phyloP scores from a whole-genome alignment of 1,140 invertebrate species.

The Drosophila mauritiana region DNA sequence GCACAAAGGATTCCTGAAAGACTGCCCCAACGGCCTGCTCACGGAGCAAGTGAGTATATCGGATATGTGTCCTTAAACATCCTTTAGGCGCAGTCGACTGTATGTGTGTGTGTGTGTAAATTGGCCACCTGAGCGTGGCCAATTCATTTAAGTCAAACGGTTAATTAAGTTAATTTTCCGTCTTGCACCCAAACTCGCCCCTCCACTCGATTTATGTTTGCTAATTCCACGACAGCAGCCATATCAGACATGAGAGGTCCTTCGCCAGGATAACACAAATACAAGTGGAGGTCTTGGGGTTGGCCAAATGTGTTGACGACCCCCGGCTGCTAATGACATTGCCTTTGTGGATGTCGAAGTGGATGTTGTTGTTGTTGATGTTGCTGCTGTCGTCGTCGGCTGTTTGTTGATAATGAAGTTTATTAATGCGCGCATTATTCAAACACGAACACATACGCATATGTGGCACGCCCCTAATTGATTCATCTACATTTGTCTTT shows the following conservation, averaged over 20 bases:
- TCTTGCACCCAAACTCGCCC: background rate
- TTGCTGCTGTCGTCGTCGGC: conserved; percentile 47
- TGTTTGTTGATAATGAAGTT: conserved; percentile 70
- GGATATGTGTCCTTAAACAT: background rate
- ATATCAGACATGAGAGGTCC: background rate
- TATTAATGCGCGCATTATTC: conserved; percentile 72
- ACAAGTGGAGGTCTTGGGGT: background rate
- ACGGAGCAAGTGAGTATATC: conserved; percentile 93
- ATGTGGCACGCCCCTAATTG: conserved; percentile 47
- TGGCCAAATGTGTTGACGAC: conserved; percentile 52
- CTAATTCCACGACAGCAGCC: conserved; percentile 49
- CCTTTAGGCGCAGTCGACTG: too few relatives aligned
- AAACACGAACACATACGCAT: conserved; percentile 32
- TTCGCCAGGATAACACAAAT: conserved; percentile 30
- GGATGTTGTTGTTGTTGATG: conserved; percentile 22
- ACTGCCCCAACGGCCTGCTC: conserved; percentile 95
- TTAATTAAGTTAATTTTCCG: conserved; percentile 71
- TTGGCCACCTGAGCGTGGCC: conserved; percentile 41
- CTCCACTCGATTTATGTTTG: conserved; percentile 56
- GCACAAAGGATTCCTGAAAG: conserved; percentile 97
- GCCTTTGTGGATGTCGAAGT: conserved; percentile 13
- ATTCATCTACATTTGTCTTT: conserved; percentile 42
- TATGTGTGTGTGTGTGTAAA: background rate
- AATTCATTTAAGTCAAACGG: conserved; percentile 74
- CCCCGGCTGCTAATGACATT: conserved; percentile 43